phyloP scores from a whole-genome alignment of 2,113 vertebrate species.

The Chitala chitala region DNA sequence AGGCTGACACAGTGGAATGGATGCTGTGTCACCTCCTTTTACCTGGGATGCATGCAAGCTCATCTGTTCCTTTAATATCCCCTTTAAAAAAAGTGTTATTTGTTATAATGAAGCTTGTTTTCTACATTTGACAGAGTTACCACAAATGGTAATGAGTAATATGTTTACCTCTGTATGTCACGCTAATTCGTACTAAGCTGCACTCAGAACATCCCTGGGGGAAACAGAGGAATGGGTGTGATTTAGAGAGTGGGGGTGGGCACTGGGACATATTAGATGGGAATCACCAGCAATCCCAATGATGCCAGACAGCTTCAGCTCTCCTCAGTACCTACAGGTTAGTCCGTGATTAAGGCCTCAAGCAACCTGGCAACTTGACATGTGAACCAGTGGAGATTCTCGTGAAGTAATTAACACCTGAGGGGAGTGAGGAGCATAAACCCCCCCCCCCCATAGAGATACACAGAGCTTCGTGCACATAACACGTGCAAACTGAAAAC shows the following conservation, averaged over 20 bases:
- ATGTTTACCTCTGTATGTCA: neutral
- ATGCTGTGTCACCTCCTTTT: neutral
- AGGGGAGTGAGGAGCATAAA: constrained; percentile 9
- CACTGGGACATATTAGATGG: neutral
- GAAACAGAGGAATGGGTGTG: neutral
- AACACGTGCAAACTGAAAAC: neutral
- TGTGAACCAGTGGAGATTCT: constrained; percentile 6
- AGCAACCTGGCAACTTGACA: neutral
- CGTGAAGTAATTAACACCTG: constrained; percentile 21
- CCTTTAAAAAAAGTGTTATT: neutral
- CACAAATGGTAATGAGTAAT: constrained; percentile 3
- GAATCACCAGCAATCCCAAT: constrained; percentile 3
- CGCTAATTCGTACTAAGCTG: neutral
- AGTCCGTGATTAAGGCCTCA: neutral
- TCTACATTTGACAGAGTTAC: neutral
- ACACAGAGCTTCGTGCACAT: neutral
- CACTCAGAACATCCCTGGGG: neutral
- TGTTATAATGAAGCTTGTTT: neutral
- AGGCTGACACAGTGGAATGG: neutral
- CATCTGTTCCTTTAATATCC: neutral
- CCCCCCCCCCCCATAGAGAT: neutral
- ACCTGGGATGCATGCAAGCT: neutral
- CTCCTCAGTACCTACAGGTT: neutral
- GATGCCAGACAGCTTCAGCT: neutral
- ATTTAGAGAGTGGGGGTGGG: neutral